Percentiles rank a stretch among this genome's conserved stretches.
These are phyloP conservation scores for Sturnira hondurensis DNA, from an alignment of 2,113 vertebrate species.

Conservation along the genomic window DNA sequence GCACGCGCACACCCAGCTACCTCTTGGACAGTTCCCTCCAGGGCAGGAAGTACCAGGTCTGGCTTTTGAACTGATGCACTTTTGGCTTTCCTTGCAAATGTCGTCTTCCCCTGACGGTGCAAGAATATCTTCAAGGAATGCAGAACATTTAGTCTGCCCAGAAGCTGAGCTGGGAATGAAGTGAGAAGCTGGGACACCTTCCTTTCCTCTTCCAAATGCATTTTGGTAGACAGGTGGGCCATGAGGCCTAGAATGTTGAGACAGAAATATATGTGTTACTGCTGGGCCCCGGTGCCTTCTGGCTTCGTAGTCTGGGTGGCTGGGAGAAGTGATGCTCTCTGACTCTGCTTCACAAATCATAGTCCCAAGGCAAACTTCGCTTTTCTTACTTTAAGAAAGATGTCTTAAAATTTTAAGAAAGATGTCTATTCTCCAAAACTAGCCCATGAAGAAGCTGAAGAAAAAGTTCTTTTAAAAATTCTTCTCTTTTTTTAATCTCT, in stretches of 20 bases:
- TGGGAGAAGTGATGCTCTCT: not conserved
- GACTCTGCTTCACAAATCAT: not conserved
- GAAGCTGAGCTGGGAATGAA: not conserved
- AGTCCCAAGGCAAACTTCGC: not conserved
- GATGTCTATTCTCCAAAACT: not conserved
- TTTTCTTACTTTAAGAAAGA: not conserved
- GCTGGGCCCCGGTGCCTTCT: not conserved
- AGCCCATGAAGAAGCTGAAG: not conserved
- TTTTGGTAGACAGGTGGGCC: not conserved
- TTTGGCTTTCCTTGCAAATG: not conserved
- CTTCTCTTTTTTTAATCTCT: not conserved
- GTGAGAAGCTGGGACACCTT: not conserved
- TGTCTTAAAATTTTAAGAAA: not conserved
- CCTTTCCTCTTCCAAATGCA: not conserved
- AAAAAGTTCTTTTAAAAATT: not conserved
- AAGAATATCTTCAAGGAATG: not conserved
- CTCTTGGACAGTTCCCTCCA: not conserved
- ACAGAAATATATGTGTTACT: fast-evolving
- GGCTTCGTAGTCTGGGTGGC: too few relatives aligned
- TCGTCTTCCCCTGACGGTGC: not conserved
- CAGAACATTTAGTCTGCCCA: not conserved
- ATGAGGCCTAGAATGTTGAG: not conserved
- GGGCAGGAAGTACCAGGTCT: fast-evolving
- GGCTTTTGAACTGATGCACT: not conserved
- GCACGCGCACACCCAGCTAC: not conserved